phyloP scores from a whole-genome alignment of 2,888 invertebrate genomes.

The Dioctria rufipes region DNA sequence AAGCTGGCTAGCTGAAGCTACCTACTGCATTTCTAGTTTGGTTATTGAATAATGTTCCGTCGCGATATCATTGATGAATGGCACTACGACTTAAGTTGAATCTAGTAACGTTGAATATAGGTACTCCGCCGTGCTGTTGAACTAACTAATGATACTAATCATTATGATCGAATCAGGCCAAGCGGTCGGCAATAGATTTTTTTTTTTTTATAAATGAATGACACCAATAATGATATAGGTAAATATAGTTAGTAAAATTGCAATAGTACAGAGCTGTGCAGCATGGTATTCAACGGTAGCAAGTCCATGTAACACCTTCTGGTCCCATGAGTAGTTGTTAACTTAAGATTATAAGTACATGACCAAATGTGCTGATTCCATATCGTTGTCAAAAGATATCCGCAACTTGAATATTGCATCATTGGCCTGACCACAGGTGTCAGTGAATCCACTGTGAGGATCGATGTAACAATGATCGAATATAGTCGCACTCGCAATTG shows the following conservation, averaged over 20 bases:
- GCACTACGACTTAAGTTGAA: not conserved
- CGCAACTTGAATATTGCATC: constrained; percentile 15
- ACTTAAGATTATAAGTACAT: not conserved
- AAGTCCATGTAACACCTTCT: not conserved
- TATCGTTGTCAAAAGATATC: constrained; percentile 25
- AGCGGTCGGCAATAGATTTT: not conserved
- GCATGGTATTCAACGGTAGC: not conserved
- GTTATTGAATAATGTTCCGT: constrained; percentile 1
- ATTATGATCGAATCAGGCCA: not conserved
- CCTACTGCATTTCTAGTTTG: constrained; percentile 3
- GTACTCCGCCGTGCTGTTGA: too few species aligned
- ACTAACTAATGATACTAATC: not conserved
- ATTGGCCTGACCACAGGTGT: constrained; percentile 11
- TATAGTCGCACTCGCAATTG: constrained; percentile 10
- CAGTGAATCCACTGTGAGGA: not conserved
- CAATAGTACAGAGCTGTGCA: not conserved
- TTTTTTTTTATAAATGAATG: not conserved
- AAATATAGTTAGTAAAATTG: not conserved
- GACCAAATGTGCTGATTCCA: constrained; percentile 20
- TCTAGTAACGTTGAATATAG: too few species aligned
- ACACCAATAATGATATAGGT: not conserved
- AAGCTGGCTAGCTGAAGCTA: not conserved
- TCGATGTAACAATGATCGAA: constrained; percentile 17
- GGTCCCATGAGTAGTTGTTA: constrained; percentile 31
- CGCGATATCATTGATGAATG: constrained; percentile 4